These are phyloP conservation scores for Baryphthengus martii DNA, from an alignment of 2,113 vertebrate species.

Conservation along the genomic window DNA sequence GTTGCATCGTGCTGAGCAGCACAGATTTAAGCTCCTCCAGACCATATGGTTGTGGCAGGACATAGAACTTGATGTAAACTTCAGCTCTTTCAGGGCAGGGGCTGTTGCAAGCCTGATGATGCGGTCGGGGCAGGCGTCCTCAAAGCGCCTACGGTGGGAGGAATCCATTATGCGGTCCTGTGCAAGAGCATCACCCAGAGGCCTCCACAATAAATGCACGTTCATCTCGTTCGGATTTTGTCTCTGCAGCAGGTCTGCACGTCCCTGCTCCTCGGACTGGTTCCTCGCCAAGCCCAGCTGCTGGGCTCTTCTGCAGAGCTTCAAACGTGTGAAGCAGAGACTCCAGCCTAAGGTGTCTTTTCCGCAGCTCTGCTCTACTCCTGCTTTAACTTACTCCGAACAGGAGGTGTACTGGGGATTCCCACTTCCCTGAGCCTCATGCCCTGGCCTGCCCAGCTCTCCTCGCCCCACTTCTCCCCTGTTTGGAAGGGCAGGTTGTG, in stretches of 20 bases:
- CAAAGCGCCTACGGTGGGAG: background rate
- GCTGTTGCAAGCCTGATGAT: background rate
- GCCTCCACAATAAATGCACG: background rate
- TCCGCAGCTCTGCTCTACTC: background rate
- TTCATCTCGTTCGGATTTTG: background rate
- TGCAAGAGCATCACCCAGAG: conserved; percentile 62
- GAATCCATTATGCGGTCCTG: background rate
- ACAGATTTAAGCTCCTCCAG: background rate
- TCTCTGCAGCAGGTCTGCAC: background rate
- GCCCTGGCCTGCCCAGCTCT: rapidly evolving
- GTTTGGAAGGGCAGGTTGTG: background rate
- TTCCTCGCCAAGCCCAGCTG: background rate
- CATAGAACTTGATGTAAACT: background rate
- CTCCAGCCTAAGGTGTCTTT: rapidly evolving
- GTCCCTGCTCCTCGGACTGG: background rate
- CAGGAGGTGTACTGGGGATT: background rate
- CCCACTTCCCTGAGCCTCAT: background rate
- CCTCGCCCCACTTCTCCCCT: background rate
- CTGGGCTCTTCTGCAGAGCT: rapidly evolving
- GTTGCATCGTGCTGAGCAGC: background rate
- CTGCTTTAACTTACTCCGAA: background rate
- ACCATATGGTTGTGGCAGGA: background rate
- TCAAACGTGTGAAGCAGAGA: rapidly evolving
- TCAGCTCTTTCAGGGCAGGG: background rate
- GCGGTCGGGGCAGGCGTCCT: background rate